Percentiles rank a stretch among this genome's conserved stretches.
Evolutionary conservation across 2,888 invertebrate genomes (phyloP).

Genomic region (Nymphalis polychloros): DNA sequence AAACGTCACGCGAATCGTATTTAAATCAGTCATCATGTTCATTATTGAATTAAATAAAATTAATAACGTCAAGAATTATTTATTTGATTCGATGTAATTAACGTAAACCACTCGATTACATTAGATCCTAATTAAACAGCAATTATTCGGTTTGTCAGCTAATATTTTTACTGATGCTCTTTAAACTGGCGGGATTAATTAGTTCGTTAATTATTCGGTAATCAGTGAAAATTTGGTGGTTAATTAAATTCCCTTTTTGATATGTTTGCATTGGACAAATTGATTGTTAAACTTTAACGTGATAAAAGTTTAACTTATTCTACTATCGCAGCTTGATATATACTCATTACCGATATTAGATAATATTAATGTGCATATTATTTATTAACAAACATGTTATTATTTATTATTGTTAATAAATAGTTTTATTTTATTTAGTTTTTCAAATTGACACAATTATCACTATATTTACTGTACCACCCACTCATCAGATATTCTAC

Average conservation of each 20-base stretch:
- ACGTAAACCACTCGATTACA: background rate
- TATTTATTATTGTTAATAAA: too few relatives aligned
- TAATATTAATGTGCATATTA: too few relatives aligned
- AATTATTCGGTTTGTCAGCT: slow-evolving; percentile 19
- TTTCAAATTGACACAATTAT: too few relatives aligned
- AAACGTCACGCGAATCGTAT: background rate
- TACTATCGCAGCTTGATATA: background rate
- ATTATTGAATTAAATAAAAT: too few relatives aligned
- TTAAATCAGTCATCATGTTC: background rate
- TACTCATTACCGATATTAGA: too few relatives aligned
- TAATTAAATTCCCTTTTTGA: slow-evolving; percentile 27
- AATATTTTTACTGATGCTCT: slow-evolving; percentile 24
- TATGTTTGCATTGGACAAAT: slow-evolving; percentile 10
- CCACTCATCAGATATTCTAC: too few relatives aligned
- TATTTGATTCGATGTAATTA: background rate
- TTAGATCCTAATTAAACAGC: background rate
- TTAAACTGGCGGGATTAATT: slow-evolving; percentile 24
- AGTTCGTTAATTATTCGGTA: slow-evolving; percentile 28
- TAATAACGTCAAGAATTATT: background rate
- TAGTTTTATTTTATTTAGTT: too few relatives aligned
- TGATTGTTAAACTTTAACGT: slow-evolving; percentile 3
- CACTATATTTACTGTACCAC: too few relatives aligned
- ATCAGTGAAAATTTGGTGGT: slow-evolving; percentile 25
- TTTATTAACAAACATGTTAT: too few relatives aligned
- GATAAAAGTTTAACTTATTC: background rate